Evolutionary conservation across 1,140 invertebrate genomes (phyloP), one percentile per base, ranked within the genome.

Genomic region (Micrasema longulum): DNA sequence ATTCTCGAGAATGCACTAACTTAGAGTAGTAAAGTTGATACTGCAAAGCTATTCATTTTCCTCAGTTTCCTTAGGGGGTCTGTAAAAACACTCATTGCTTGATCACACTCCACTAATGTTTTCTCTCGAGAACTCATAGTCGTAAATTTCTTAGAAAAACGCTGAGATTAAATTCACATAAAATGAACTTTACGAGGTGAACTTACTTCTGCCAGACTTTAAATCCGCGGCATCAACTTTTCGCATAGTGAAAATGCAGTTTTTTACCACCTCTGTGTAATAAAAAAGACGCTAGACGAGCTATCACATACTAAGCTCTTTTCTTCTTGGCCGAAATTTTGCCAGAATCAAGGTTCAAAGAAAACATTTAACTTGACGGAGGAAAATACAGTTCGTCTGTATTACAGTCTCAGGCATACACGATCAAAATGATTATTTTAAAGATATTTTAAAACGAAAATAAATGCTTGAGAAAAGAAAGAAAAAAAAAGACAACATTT

Each of bases 141-240:
- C 60, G 60, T 63, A 63, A 63, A 63, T 47, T 31, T 63, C 60
- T 5, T 12, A 64, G 60, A 64, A 64, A 64, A 47, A 47, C 22
- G 60, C 22, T 12, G 26, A 64, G 60, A 64, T 64, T 64, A 48
- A 47, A 47, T 31, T 47, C 60, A 64, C 43, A 64, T 64, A 64
- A 64, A 64, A 23, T 45, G 5, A 64, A 47, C 23, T 64, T 64
- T 64, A 64, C 23, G 60, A 64, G 60, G 22, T 64, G 22, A 64
- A 64, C 41, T 47, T 14, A 16, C 18, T 26, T 41, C 12, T 22
- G 60, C 23, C 23, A 45, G 41, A 31, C 41, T 14, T 31, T 10
- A 20, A 64, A 64, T 64, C 60, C 60, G 43, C 16, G 12, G 12
- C 60, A 18, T 45, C 38, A 47, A 47, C 20, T 47, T 10, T 26